Conservation (phyloP, 1,140 invertebrate species). For the Grapholita molesta region DNA sequence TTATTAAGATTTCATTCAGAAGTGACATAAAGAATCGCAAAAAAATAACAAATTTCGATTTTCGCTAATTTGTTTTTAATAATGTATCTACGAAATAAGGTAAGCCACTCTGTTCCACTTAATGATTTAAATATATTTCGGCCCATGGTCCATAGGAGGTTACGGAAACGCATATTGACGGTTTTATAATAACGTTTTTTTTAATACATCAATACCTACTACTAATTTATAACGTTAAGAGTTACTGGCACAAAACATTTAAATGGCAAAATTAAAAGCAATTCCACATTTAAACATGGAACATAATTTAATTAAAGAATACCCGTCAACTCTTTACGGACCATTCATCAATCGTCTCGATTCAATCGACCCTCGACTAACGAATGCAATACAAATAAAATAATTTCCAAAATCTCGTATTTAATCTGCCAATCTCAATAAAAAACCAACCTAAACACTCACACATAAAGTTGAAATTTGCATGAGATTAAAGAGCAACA, state of each 20-base stretch:
- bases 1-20: too few species aligned
- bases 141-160: too few species aligned
- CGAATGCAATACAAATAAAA: background rate
- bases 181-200: too few species aligned
- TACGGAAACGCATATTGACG: too few species aligned
- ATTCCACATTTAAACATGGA: slow-evolving; percentile 21
- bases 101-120: too few species aligned
- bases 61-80: too few species aligned
- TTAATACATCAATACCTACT: too few species aligned
- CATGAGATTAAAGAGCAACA: background rate
- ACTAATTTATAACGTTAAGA: too few species aligned
- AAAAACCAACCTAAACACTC: background rate
- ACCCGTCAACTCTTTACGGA: background rate
- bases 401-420: background rate
- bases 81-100: too few species aligned
- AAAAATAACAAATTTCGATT: too few species aligned
- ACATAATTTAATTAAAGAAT: background rate
- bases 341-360: slow-evolving; percentile 31
- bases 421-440: background rate
- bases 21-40: too few species aligned
- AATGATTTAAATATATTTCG: too few species aligned
- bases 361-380: slow-evolving; percentile 39
- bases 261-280: background rate
- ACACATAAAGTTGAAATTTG: background rate
- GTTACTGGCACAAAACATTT: background rate